These are phyloP conservation scores for Aix galericulata DNA, from an alignment of 2,113 vertebrate genomes.

Conservation along the genomic window DNA sequence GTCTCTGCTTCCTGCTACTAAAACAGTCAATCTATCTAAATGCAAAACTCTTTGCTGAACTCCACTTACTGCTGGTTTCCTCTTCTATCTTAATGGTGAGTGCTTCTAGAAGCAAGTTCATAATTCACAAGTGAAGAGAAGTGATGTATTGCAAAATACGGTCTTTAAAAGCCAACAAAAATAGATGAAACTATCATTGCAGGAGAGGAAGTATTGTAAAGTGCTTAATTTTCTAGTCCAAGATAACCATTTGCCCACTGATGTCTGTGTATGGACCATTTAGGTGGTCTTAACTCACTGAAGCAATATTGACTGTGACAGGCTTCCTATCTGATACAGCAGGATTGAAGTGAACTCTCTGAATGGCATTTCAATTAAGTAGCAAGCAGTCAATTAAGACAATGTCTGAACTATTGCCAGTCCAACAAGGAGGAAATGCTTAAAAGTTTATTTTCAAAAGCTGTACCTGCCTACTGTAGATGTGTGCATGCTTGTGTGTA, in stretches of 20 bases:
- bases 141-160: neutral
- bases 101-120: neutral
- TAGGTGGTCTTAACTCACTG: neutral
- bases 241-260: neutral
- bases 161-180: neutral
- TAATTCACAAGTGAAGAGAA: neutral
- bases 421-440: neutral
- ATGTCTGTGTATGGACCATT: neutral
- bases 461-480: neutral
- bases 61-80: neutral
- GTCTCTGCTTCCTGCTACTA: neutral
- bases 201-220: neutral
- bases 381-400: neutral
- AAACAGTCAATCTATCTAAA: neutral
- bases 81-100: neutral
- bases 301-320: neutral
- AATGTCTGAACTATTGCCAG: neutral
- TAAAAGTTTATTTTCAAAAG: neutral
- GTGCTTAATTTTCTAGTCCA: neutral
- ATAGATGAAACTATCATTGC: neutral
- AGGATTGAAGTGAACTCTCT: neutral
- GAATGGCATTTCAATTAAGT: neutral
- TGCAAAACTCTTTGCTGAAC: neutral
- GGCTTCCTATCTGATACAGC: neutral
- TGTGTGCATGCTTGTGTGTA: rapidly evolving